Base-by-base conservation (phyloP, 2,113 vertebrate species). In the Archocentrus centrarchus region DNA sequence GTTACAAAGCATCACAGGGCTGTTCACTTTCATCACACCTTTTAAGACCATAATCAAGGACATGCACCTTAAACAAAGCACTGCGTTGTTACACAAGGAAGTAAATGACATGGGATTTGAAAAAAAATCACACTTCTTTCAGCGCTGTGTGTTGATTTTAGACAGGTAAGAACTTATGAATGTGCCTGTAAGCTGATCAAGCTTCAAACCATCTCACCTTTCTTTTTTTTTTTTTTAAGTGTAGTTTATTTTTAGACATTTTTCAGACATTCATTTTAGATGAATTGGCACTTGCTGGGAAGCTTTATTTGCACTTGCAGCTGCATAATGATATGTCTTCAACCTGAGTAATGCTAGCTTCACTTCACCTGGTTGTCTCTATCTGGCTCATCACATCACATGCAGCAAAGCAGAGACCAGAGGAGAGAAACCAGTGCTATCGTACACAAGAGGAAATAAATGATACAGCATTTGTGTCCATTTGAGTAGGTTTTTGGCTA, bases 1-100 rank as follows among this genome's bases (percentile, higher is more conserved):
- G 78, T 58, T 58, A 85, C 80, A 87, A 84, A 83, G 76, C 77
- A 59, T 86, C 85, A 53, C 58, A n/a, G 41, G 61, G 18, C 70
- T 60, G 76, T 39, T 73, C 22, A 1, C 59, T 63, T 82, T 64
- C 70, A 82, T 91, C 76, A 73, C 80, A 87, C 85, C 78, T 85
- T 88, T 78, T 59, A 63, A 11, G 27, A 59, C 62, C 58, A 2
- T 3, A 70, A 2, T 86, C 79, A 85, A 92, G 81, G 86, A 88
- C 79, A 32, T 14, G 24, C 59, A 70, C 41, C 3, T 6, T 22
- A 63, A 75, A 77, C 75, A 77, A 73, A 59, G 41, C 18, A 14
- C 18, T 11, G 14, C 55, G 20, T 44, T 3, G 35, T 41, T 41
- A 39, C 68, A 27, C 41, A 11, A 75, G 58, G 53, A 62, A 68